Evolutionary conservation across 1,140 invertebrate genomes (phyloP), one percentile per base, ranked within the genome.

Genomic region (Sitodiplosis mosellana): DNA sequence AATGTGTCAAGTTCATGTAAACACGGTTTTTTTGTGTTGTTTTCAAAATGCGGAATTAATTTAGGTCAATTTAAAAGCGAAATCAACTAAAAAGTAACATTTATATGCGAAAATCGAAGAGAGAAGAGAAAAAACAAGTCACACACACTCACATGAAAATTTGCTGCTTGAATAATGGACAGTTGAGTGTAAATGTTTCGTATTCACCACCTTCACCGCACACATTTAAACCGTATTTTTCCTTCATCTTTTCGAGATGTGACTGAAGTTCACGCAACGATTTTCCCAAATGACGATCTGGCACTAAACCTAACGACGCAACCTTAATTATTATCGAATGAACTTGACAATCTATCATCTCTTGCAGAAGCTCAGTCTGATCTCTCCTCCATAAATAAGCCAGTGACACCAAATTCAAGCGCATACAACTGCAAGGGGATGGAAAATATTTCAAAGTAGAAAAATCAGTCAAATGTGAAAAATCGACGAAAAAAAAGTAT

Each of bases 201-300:
- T 95, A 99, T 68, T 99, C 95, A 43, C 95, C 95, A 37, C 95
- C 95, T 73, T 99, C 95, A 38, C 95, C 95, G 71, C 95, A 99
- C 41, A 97, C 79, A 73, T 98, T 95, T 49, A 97, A 69, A 17
- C 91, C 90, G 71, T 91, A 99, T 67, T 94, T 91, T 67, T 85
- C 80, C 61, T 85, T 81, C 80, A 96, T 87, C 66, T 83, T 76
- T 48, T 81, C 58, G 54, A 96, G 72, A 66, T 94, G 82, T 17
- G 83, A 75, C 61, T 88, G 80, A 61, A 96, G 80, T 55, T 92
- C 79, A 52, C 73, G 70, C 52, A 99, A 70, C 22, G 81, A 80
- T 69, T 86, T 79, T 33, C 92, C 92, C 48, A 99, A 72, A 72
- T 97, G 89, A 55, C 82, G 75, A 45, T 73, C 66, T 38, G 86